Evolutionary conservation across 2,797 vertebrate genomes (phyloP), one percentile per base, ranked within the genome.

Genomic region (Sparidentex hasta): DNA sequence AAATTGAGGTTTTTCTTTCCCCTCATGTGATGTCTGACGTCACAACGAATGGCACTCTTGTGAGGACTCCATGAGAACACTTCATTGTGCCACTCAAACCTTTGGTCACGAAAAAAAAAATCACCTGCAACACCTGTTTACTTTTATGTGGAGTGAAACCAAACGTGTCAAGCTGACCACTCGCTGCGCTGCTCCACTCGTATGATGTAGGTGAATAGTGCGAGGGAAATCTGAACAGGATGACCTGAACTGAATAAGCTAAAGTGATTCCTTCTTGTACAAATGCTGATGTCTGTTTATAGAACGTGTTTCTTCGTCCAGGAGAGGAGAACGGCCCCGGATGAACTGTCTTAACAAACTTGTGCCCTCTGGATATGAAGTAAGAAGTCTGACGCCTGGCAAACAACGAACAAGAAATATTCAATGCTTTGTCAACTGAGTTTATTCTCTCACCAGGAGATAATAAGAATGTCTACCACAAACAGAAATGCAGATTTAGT

Each of bases 21-120:
- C 74, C 46, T 54, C 71, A 57, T 62, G 21, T 52, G 29, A 84
- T 88, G 78, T 84, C 69, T 86, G 81, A 86, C 76, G 83, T 88
- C 68, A 82, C 81, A 87, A 86, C 85, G 64, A 87, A 86, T 41
- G 55, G 73, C 57, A 72, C 77, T 86, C 81, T 38, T 11, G 9
- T 11, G 2, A 87, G 87, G 88, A 86, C n/a, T n/a, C n/a, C 38
- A 74, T 78, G 74, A 88, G 87, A 79, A 89, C 88, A 89, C 88
- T 71, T 76, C 89, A 84, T 85, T 88, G 73, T 86, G 76, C 65
- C 64, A 57, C 68, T 67, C 51, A 80, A 76, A 74, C 74, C 65
- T 23, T 27, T 27, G 29, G 78, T 88, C 80, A 81, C 71, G 72
- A 79, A 86, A 87, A 88, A 29, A 33, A 33, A n/a, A n/a, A 82